Evolutionary conservation across 2,888 invertebrate genomes (phyloP), one percentile per base, ranked within the genome.

Genomic region (Omphaloscelis lunosa): DNA sequence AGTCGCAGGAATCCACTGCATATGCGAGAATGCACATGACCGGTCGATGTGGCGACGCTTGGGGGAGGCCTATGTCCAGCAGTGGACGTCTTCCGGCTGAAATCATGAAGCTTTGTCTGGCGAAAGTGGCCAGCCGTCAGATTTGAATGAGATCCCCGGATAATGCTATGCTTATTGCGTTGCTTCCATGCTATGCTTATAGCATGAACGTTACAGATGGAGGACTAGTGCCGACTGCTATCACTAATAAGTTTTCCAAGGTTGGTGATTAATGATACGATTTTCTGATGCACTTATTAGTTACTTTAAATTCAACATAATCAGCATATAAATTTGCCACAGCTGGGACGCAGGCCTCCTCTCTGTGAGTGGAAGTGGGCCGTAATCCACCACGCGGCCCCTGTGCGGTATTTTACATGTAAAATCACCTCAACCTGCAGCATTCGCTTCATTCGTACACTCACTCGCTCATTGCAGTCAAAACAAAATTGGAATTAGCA

Each of bases 381-480:
- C 8, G 2, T n/a, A 56, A 12, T 27, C 56, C 27, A 27, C n/a
- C 56, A 27, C 1, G 56, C 6, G 7, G 58, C 7, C 27, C 27
- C 58, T 27, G 27, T 27, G 15, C 2, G 58, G 6, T 27, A 27
- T 58, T 58, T 56, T 56, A 58, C 20, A 39, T 69, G 23, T 27
- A 75, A 75, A 75, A 63, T 53, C 5, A 75, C 53, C 20, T 77
- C 1, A 45, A 23, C 27, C 17, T 65, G 23, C 17, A 39, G 27
- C 23, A 59, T 27, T 39, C 23, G 12, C 74, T 70, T 12, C 17
- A 70, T 27, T 27, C 15, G 1, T 53, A 34, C 45, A 39, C 39
- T 41, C 48, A 48, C 34, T 34, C n/a, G 17, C 39, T 65, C 81
- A 78, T 80, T 80, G 73, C 80, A 72, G 29, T 29, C 39, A 48